Percentiles rank a stretch among this genome's conserved stretches.
phyloP scores from a whole-genome alignment of 2,113 vertebrate genomes.

The Coryphaenoides rupestris region DNA sequence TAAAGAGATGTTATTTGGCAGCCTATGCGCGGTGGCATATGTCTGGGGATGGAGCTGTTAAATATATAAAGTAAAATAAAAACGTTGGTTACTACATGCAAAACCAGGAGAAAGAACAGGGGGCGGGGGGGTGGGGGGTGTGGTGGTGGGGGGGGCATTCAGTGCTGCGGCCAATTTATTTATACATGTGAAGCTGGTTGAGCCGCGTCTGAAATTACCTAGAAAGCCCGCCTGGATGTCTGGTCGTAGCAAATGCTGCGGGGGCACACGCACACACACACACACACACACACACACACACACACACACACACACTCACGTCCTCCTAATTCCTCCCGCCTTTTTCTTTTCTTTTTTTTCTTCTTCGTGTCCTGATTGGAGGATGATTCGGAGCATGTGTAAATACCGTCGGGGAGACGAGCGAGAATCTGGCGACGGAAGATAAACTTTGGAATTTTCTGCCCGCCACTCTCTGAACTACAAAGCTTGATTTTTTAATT shows the following conservation, averaged over 20 bases:
- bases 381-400: slow-evolving; percentile 8
- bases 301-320: background rate
- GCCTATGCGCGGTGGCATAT: slow-evolving; percentile 1
- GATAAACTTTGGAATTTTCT: slow-evolving; percentile 15
- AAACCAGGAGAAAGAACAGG: no score
- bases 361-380: slow-evolving; percentile 11
- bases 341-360: no score
- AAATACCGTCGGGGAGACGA: slow-evolving; percentile 7
- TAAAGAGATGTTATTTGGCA: background rate
- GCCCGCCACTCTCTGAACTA: slow-evolving; percentile 4
- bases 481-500: slow-evolving; percentile 32
- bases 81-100: no score
- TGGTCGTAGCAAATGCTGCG: slow-evolving; percentile 52
- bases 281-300: slow-evolving; percentile 4
- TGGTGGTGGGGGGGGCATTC: no score
- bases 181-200: slow-evolving; percentile 35
- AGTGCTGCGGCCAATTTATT: slow-evolving; percentile 34
- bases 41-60: no score
- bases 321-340: no score
- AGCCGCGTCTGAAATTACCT: slow-evolving; percentile 55
- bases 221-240: slow-evolving; percentile 47
- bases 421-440: slow-evolving; percentile 9
- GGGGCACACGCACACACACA: background rate
- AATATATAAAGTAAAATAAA: no score
- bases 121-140: no score